Percentiles rank a stretch among this genome's conserved stretches.
Evolutionary conservation across 2,888 invertebrate species (phyloP).

Genomic region (Tricholauxania praeusta): DNA sequence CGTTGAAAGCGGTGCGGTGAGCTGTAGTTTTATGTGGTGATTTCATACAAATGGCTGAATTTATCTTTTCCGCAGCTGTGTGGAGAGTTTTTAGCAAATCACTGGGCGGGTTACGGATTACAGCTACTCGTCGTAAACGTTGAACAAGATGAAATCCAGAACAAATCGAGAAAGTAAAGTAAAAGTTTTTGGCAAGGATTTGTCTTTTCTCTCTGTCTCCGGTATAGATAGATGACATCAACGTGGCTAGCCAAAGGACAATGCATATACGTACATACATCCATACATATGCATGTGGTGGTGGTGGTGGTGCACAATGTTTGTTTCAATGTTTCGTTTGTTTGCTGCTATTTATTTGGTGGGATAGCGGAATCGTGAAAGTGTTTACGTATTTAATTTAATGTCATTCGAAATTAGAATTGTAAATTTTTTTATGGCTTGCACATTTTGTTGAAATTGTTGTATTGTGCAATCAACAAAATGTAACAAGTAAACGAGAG

Average conservation of each 20-base stretch:
- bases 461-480: slow-evolving; percentile 5
- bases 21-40: not conserved
- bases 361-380: not conserved
- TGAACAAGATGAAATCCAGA: not conserved
- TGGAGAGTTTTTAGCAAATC: slow-evolving; percentile 25
- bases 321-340: no score
- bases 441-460: not conserved
- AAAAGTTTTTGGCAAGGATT: slow-evolving; percentile 24
- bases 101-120: not conserved
- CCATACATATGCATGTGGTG: no score
- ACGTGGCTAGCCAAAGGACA: no score
- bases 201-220: not conserved
- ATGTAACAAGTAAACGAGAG: not conserved
- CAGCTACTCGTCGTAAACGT: not conserved
- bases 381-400: slow-evolving; percentile 10
- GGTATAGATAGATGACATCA: no score
- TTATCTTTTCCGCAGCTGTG: slow-evolving; percentile 24
- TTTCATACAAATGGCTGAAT: slow-evolving; percentile 26
- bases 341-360: not conserved
- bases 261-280: no score
- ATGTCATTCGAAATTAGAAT: slow-evolving; percentile 24
- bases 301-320: no score
- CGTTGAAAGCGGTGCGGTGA: slow-evolving; percentile 16
- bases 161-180: slow-evolving; percentile 18
- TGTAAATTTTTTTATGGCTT: slow-evolving; percentile 7